Evolutionary conservation across 2,888 invertebrate species (phyloP), one percentile per base, ranked within the genome.

Genomic region (Alentia gelatinosa): DNA sequence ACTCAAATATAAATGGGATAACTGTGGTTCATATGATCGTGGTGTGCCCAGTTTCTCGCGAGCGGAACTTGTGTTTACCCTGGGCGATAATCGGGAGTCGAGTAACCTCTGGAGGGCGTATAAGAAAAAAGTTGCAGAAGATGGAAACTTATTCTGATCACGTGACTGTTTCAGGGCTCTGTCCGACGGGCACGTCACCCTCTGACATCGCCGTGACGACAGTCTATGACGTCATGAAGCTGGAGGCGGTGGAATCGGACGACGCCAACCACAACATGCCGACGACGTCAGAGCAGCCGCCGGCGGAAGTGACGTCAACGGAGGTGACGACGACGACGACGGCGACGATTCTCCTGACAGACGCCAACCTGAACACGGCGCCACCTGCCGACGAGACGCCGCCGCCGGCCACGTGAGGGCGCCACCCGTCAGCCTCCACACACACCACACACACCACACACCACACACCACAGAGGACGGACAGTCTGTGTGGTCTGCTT

Each of bases 231-330:
- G 47, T 86, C 47, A 42, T 33, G 26, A 86, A 86, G 33, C 86
- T 47, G 40, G 47, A 86, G 26, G 50, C 26, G 26, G 86, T 47
- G 47, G 47, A 86, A 26, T 26, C 86, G 1, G 86, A 86, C 42
- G 86, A 86, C 47, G 26, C 86, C 42, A 86, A 86, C 86, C 86
- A 42, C 30, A 86, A 86, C 86, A 5, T 86, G 9, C 37, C 33
- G 40, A 35, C 40, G 23, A 35, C 15, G n/a, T 74, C 74, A 30
- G 74, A 26, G 74, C 12, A 3, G 33, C 30, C 15, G 30, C 26
- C 26, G 33, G 79, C 37, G 9, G 39, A 35, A 26, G 37, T n/a
- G 37, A 79, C 35, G 4, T 12, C 33, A 1, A 68, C 26, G 35
- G 5, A 37, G 1, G 79, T 26, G 9, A n/a, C 79, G 37, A 35